Conservation (phyloP, 2,888 invertebrate genomes). For the Epinotia bilunana region DNA sequence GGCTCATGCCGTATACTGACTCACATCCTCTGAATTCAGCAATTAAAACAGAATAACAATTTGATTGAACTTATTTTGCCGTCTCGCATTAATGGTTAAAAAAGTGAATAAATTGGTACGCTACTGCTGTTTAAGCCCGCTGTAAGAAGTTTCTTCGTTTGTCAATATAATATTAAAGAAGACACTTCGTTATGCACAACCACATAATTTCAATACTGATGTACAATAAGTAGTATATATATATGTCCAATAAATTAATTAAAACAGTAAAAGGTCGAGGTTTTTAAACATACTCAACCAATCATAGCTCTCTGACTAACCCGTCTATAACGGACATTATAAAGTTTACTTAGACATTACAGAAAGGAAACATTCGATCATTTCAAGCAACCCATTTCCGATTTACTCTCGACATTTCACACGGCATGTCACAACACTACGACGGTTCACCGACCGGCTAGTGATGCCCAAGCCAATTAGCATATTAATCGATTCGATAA, state of each 20-base stretch:
- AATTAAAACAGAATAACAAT: not conserved
- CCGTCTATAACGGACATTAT: slow-evolving; percentile 16
- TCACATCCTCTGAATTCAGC: slow-evolving; percentile 1
- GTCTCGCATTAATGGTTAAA: not conserved
- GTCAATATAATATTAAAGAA: not conserved
- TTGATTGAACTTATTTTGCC: not conserved
- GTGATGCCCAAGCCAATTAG: slow-evolving; percentile 80
- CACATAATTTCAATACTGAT: no score
- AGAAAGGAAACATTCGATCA: slow-evolving; percentile 42
- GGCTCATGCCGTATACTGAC: slow-evolving; percentile 31
- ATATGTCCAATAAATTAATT: not conserved
- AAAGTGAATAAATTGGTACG: not conserved
- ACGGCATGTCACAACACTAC: slow-evolving; percentile 89
- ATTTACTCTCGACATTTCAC: slow-evolving; percentile 85
- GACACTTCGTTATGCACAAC: not conserved
- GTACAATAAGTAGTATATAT: no score
- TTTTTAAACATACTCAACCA: slow-evolving; percentile 8
- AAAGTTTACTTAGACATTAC: slow-evolving; percentile 27
- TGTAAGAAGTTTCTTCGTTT: not conserved
- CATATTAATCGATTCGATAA: slow-evolving; percentile 85
- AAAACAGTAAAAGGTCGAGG: slow-evolving; percentile 12
- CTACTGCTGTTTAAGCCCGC: not conserved
- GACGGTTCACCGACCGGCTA: slow-evolving; percentile 81
- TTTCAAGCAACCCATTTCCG: slow-evolving; percentile 54
- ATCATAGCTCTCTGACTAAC: not conserved